Evolutionary conservation across 2,113 vertebrate genomes (phyloP), one percentile per base, ranked within the genome.

Genomic region (Regulus satrapa): DNA sequence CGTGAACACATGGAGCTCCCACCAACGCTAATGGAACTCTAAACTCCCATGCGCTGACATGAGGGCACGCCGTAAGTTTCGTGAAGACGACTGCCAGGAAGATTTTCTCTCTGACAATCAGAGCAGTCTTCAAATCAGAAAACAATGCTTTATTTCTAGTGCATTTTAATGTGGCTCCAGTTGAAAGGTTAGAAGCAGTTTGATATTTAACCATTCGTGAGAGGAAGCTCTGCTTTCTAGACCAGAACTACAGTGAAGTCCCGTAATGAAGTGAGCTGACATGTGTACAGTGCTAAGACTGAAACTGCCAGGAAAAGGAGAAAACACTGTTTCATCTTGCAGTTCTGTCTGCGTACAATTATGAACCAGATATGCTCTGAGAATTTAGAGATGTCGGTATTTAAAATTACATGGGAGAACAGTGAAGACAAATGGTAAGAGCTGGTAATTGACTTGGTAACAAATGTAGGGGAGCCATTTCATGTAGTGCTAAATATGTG

Each of bases 141-240:
- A 94, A 75, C 29, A 87, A 49, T 19, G 67, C 64, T 84, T 77
- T 54, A 67, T 61, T 89, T 92, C 91, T 80, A 83, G 64, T 91
- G 81, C 72, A 72, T 94, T 90, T 66, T 72, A 96, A 92, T 10
- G 71, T 73, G 17, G 38, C 84, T 97, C 85, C 82, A 87, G 69
- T 91, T 91, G 59, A 72, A 96, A 88, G 68, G 64, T 38, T 72
- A 79, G 73, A 86, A 96, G 76, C 7, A 9, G 34, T 74, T 49
- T 52, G 51, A 78, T 91, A 94, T 36, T 34, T 62, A 92, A 92
- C 74, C 71, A 95, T 85, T 85, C 63, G 71, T 6, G 24, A 95
- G 59, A 78, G 78, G 84, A 74, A 79, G 86, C 28, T 49, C 71
- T 63, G 84, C 81, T 64, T 84, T 87, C 92, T 73, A 54, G 52